Evolutionary conservation across 2,888 invertebrate genomes (phyloP), one percentile per base, ranked within the genome.

Genomic region (Melipona beecheii): DNA sequence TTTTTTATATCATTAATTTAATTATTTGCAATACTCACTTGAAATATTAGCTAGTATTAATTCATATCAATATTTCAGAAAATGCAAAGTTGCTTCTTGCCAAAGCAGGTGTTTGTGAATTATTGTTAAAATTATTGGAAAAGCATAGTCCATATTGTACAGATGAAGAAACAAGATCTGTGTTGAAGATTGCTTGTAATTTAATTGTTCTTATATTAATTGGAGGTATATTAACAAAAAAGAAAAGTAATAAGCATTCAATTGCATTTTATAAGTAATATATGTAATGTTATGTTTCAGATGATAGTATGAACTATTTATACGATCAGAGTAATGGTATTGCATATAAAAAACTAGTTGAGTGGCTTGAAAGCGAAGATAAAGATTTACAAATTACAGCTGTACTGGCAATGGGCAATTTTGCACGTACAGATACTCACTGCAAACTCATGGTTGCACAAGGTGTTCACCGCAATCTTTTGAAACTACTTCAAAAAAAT

Each of bases 381-480:
- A 96, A 96, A 84, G 97, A 97, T 93, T 95, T 98, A 36, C 95
- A 97, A 91, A 96, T 97, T n/a, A 97, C 98, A 0, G 98, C 97
- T 0, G 97, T 98, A 5, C 95, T 98, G 85, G 98, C 98, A 0
- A 95, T 98, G 87, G 98, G 98, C 2, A 98, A 98, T 95, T 98
- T 98, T 94, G 98, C 98, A 0, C 95, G 98, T 65, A 97, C 97
- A 87, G 98, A 98, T 92, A 96, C 96, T 62, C 97, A 98, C 93
- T 98, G 98, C 93, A 96, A 96, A 71, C 96, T 97, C 84, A 97
- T 98, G 97, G 98, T 98, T 90, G 95, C 97, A 75, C 96, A 96
- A 89, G 97, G 97, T 52, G 96, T 98, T 70, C 97, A 97, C 92
- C 96, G 97, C 90, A 97, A 97, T 91, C 91, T 96, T 27, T 87